A percentile compares a stretch with the other conserved stretches of the same genome.
Evolutionary conservation across 2,113 vertebrate species (phyloP).

Genomic region (Oryzias curvinotus): DNA sequence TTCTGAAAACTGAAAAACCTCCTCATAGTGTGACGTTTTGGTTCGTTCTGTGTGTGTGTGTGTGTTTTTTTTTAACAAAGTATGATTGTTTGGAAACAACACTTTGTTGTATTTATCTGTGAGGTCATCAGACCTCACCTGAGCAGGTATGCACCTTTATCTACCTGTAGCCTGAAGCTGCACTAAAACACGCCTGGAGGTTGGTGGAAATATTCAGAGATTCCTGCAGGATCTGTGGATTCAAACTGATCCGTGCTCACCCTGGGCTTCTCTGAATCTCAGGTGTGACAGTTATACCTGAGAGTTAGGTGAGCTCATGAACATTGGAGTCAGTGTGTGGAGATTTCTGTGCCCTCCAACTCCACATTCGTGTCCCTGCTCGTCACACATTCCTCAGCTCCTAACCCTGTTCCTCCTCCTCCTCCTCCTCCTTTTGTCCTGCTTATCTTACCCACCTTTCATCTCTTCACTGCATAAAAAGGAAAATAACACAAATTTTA

Average conservation of each 20-base stretch:
- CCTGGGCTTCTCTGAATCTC: conserved; percentile 3
- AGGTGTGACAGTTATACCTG: conserved; percentile 10
- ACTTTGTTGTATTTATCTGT: neutral
- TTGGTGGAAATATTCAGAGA: no score
- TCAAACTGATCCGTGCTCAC: neutral
- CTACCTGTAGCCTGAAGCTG: conserved; percentile 40
- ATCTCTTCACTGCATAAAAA: conserved; percentile 1
- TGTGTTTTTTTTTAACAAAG: neutral
- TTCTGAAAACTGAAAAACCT: neutral
- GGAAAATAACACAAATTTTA: no score
- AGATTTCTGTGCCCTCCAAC: conserved; percentile 39
- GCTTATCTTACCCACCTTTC: conserved; percentile 15
- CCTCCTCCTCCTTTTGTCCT: conserved; percentile 1
- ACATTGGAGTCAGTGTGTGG: conserved; percentile 15
- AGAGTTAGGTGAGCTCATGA: neutral
- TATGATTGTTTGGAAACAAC: neutral
- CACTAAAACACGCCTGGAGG: conserved; percentile 37
- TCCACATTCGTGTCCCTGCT: conserved; percentile 66
- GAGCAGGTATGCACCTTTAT: conserved; percentile 14
- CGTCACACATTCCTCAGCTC: conserved; percentile 68
- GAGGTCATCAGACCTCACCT: conserved; percentile 14
- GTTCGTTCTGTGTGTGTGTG: neutral
- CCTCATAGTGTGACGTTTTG: neutral
- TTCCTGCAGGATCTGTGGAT: neutral
- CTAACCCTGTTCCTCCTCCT: conserved; percentile 39